A percentile compares a stretch with the other conserved stretches of the same genome.
Evolutionary conservation across 2,797 vertebrate species (phyloP).

Genomic region (Xiphophorus birchmanni): DNA sequence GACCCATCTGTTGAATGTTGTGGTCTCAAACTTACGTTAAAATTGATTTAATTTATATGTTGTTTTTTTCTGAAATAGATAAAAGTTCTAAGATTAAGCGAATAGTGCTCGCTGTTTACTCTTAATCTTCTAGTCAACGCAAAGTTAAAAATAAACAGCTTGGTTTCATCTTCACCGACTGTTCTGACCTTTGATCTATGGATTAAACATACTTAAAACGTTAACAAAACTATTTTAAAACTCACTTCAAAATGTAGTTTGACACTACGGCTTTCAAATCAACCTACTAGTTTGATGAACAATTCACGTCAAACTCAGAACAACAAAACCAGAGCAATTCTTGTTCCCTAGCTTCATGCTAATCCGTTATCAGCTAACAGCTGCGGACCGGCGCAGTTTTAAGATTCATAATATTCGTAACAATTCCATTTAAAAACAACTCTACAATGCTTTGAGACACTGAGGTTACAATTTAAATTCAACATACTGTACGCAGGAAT

Average conservation of each 20-base stretch:
- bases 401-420: background rate
- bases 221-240: background rate
- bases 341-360: constrained; percentile 1
- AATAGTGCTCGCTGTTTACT: background rate
- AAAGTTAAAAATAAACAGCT: constrained; percentile 38
- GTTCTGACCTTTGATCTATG: constrained; percentile 34
- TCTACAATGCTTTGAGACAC: background rate
- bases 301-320: background rate
- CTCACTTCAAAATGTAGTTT: background rate
- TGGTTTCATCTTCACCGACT: background rate
- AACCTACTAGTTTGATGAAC: background rate
- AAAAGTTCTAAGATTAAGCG: background rate
- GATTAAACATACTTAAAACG: background rate
- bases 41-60: too few relatives aligned
- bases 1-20: too few relatives aligned
- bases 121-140: background rate
- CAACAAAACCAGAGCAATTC: background rate
- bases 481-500: too few relatives aligned
- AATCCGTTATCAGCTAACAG: constrained; percentile 3
- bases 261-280: background rate
- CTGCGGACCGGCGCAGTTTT: background rate
- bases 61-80: background rate
- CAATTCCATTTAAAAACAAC: background rate
- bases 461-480: background rate
- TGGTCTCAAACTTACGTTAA: too few relatives aligned